Percentiles rank a stretch among this genome's conserved stretches.
phyloP scores from a whole-genome alignment of 1,140 invertebrate genomes.

The Sycophaga agraensis region DNA sequence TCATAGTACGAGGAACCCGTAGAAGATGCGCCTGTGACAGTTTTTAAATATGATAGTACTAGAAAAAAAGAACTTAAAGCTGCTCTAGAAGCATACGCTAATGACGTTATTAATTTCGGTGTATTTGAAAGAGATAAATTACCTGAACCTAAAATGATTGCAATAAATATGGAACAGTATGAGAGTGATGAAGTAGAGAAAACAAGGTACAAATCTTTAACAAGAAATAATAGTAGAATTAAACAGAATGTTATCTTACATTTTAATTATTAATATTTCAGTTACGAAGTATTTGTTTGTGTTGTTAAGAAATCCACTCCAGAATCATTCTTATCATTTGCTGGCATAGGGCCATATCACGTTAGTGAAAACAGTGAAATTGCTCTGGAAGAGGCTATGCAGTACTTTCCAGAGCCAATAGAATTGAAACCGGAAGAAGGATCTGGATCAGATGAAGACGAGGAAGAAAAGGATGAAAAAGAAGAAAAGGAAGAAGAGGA shows the following conservation, averaged over 20 bases:
- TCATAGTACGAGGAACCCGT: slow-evolving; percentile 52
- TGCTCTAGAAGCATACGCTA: slow-evolving; percentile 45
- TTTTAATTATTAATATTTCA: slow-evolving; percentile 31
- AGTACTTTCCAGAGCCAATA: slow-evolving; percentile 48
- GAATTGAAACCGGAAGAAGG: neutral
- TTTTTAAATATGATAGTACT: slow-evolving; percentile 55
- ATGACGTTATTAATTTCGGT: slow-evolving; percentile 50
- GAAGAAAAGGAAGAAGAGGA: neutral
- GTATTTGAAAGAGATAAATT: slow-evolving; percentile 53
- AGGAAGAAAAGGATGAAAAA: slow-evolving; percentile 29
- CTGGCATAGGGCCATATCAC: slow-evolving; percentile 55
- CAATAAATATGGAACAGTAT: slow-evolving; percentile 46
- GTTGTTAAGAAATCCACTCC: slow-evolving; percentile 50
- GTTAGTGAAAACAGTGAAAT: slow-evolving; percentile 53
- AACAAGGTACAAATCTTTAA: slow-evolving; percentile 38
- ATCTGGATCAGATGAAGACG: slow-evolving; percentile 17
- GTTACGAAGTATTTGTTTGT: slow-evolving; percentile 51
- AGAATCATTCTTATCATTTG: slow-evolving; percentile 53
- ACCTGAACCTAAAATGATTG: slow-evolving; percentile 49
- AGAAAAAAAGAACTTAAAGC: slow-evolving; percentile 49
- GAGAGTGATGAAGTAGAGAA: slow-evolving; percentile 44
- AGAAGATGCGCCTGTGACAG: slow-evolving; percentile 42
- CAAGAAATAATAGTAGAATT: neutral
- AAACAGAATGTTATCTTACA: no score
- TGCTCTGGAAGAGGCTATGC: slow-evolving; percentile 47